Conservation (phyloP, 2,113 vertebrate species). For the Esox niger region DNA sequence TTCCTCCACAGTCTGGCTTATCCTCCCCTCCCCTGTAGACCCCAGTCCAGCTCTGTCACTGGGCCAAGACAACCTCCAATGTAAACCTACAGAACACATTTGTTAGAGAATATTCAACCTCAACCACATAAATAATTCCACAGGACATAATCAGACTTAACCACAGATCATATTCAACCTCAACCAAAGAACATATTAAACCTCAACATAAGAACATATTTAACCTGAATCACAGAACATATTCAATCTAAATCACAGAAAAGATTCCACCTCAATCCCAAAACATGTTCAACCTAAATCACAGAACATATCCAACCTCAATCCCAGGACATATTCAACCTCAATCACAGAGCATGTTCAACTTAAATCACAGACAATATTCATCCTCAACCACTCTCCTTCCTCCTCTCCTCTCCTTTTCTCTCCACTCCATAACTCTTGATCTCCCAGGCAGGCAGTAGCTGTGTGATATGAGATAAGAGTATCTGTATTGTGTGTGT, state of each 20-base stretch:
- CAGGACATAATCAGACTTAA: not conserved
- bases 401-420: conserved; percentile 14
- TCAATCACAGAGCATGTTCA: not conserved
- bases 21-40: not conserved
- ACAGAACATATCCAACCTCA: not conserved
- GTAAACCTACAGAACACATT: not conserved
- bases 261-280: conserved; percentile 63
- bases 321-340: not conserved
- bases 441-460: conserved; percentile 44
- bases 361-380: not conserved
- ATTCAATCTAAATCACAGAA: conserved; percentile 6
- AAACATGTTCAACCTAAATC: not conserved
- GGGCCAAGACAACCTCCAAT: not conserved
- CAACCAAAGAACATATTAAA: not conserved
- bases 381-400: conserved; percentile 3
- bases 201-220: not conserved
- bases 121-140: no score
- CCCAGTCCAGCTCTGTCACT: conserved; percentile 1
- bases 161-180: not conserved
- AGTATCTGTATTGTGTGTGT: conserved; percentile 44
- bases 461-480: conserved; percentile 48
- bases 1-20: conserved; percentile 10
- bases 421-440: conserved; percentile 41
- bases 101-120: conserved; percentile 12
- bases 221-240: conserved; percentile 12